phyloP scores from a whole-genome alignment of 2,113 vertebrate species.

The Tachuris rubrigastra region DNA sequence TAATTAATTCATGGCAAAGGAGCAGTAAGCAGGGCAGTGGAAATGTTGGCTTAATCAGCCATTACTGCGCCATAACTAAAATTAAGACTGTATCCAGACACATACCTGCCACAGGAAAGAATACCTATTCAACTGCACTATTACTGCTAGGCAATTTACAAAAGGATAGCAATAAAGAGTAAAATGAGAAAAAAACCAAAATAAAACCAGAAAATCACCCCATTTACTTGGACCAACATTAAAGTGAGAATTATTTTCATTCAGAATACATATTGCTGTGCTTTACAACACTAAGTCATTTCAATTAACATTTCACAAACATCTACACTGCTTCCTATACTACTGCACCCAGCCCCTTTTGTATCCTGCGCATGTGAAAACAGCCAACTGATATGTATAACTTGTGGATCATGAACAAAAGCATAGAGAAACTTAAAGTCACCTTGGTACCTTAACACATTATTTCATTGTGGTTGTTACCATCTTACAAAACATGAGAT shows the following conservation, averaged over 20 bases:
- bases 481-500: neutral
- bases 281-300: neutral
- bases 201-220: fast-evolving
- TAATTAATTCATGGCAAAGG: neutral
- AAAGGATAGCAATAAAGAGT: neutral
- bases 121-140: neutral
- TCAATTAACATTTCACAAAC: neutral
- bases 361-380: neutral
- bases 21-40: neutral
- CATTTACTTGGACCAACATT: neutral
- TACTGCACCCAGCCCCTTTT: neutral
- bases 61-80: neutral
- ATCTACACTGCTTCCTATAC: neutral
- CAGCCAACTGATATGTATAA: neutral
- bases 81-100: neutral
- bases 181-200: neutral
- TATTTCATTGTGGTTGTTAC: neutral
- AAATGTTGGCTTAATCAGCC: neutral
- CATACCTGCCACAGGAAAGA: neutral
- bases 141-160: neutral
- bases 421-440: neutral
- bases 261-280: neutral
- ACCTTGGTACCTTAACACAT: neutral
- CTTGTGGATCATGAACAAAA: neutral
- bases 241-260: neutral